phyloP scores from a whole-genome alignment of 2,113 vertebrate species.

The Parus major region DNA sequence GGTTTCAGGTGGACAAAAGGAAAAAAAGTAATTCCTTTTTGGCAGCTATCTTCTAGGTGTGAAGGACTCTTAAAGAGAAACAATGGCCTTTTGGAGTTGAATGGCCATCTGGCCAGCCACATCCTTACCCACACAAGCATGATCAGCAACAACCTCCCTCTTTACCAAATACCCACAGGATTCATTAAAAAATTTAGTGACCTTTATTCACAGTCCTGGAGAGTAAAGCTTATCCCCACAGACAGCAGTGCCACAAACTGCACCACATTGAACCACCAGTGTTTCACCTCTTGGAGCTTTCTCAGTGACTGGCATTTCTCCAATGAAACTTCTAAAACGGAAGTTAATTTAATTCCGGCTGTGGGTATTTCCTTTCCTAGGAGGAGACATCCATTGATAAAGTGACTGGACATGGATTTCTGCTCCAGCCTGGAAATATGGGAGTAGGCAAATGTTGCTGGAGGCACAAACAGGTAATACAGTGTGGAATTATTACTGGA shows the following conservation, averaged over 20 bases:
- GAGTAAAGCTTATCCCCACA: not conserved
- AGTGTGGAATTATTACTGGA: not conserved
- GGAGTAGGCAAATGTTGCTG: not conserved
- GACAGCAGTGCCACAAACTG: not conserved
- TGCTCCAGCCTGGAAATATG: not conserved
- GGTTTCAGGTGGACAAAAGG: not conserved
- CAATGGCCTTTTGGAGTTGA: not conserved
- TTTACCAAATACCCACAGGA: not conserved
- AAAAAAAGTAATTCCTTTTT: not conserved
- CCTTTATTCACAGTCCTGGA: not conserved
- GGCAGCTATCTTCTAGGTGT: not conserved
- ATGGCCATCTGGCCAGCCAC: not conserved
- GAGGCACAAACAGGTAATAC: not conserved
- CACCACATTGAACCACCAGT: not conserved
- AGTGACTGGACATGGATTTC: not conserved
- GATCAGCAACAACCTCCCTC: not conserved
- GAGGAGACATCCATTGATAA: not conserved
- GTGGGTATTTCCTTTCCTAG: not conserved
- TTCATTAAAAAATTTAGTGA: not conserved
- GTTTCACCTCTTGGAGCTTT: not conserved
- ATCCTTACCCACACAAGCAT: not conserved
- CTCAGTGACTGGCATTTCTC: not conserved
- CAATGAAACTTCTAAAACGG: not conserved
- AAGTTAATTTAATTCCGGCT: not conserved
- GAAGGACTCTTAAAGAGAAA: not conserved